Conservation (phyloP, 2,888 invertebrate genomes). For the Sepiola atlantica region DNA sequence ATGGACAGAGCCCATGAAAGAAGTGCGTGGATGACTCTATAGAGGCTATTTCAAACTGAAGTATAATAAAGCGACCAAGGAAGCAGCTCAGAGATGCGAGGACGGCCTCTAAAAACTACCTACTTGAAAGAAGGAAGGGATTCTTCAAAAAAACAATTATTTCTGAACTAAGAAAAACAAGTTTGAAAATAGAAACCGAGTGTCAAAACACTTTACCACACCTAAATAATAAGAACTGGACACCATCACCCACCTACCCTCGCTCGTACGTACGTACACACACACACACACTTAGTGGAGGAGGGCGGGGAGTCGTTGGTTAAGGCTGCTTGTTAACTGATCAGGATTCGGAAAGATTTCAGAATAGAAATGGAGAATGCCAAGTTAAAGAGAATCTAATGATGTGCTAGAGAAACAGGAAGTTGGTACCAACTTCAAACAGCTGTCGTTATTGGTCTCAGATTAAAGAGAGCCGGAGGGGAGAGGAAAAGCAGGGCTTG, state of each 20-base stretch:
- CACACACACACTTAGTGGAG: neutral
- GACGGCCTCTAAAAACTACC: neutral
- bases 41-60: too few relatives aligned
- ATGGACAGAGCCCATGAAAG: too few relatives aligned
- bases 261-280: neutral
- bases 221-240: neutral
- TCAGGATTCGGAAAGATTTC: neutral
- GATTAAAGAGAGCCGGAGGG: neutral
- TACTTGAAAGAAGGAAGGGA: neutral
- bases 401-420: neutral
- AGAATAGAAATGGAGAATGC: neutral
- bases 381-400: slow-evolving; percentile 32
- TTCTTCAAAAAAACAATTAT: neutral
- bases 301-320: neutral
- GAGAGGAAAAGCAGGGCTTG: neutral
- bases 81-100: too few relatives aligned
- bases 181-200: neutral
- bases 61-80: too few relatives aligned
- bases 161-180: neutral
- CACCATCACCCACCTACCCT: neutral
- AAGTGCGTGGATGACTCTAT: too few relatives aligned
- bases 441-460: neutral
- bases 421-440: neutral
- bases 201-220: neutral
- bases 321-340: neutral